Evolutionary conservation across 2,113 vertebrate species (phyloP).

Genomic region (Aspiorhynchus laticeps): DNA sequence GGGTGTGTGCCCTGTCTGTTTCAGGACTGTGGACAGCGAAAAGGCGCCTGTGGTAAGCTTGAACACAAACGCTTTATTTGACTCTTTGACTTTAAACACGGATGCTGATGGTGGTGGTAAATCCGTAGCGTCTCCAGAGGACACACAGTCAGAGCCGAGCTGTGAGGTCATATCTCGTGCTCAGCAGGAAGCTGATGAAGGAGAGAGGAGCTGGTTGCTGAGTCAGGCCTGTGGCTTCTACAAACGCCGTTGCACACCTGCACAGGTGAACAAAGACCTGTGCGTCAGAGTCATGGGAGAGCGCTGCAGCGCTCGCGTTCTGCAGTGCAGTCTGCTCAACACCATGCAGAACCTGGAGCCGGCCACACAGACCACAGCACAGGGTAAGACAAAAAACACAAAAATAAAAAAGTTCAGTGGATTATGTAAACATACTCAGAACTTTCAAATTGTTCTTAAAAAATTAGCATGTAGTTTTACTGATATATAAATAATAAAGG

Average conservation of each 20-base stretch:
- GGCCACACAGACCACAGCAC: constrained; percentile 64
- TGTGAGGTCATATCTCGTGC: constrained; percentile 80
- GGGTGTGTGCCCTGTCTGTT: constrained; percentile 83
- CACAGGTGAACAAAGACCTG: constrained; percentile 63
- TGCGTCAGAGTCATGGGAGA: constrained; percentile 79
- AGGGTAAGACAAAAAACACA: constrained; percentile 63
- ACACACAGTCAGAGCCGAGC: constrained; percentile 70
- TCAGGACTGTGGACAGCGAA: constrained; percentile 79
- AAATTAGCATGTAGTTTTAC: too few relatives aligned
- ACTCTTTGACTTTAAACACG: background rate
- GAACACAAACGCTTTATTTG: background rate
- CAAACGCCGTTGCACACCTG: constrained; percentile 74
- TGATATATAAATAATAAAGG: background rate
- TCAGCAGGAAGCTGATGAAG: constrained; percentile 73
- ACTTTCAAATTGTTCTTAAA: background rate
- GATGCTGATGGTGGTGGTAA: background rate
- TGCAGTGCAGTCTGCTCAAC: constrained; percentile 78
- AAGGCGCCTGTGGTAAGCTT: constrained; percentile 74
- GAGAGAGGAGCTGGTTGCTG: constrained; percentile 82
- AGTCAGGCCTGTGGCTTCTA: constrained; percentile 86
- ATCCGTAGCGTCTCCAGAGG: constrained; percentile 61
- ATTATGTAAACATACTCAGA: background rate
- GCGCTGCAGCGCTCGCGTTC: constrained; percentile 77
- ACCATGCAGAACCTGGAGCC: constrained; percentile 80
- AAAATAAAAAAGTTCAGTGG: background rate